These are phyloP conservation scores for Brachionus sp. DNA, from an alignment of 1,140 invertebrate genomes.

Conservation along the genomic window DNA sequence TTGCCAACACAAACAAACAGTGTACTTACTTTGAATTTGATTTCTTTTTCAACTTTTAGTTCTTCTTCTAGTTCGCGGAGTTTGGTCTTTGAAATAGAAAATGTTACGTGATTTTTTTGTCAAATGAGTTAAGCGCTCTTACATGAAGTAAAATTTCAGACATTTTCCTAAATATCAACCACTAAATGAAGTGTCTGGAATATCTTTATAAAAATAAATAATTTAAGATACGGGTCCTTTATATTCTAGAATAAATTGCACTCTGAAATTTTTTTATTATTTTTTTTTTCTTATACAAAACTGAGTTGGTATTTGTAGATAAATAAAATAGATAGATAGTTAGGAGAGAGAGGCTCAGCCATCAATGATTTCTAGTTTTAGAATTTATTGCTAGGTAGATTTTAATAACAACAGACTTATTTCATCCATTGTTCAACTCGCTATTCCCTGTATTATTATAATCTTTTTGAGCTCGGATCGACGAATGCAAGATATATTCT, in stretches of 20 bases:
- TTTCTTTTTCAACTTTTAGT: slow-evolving; percentile 21
- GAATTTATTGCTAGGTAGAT: not conserved
- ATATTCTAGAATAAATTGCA: not conserved
- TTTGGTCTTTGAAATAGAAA: slow-evolving; percentile 24
- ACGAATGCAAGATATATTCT: not conserved
- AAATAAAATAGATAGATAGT: not conserved
- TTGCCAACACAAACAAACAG: not conserved
- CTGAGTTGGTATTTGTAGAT: not conserved
- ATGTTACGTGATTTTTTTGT: not conserved
- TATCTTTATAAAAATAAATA: slow-evolving; percentile 25
- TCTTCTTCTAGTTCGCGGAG: slow-evolving; percentile 43
- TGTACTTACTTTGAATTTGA: not conserved
- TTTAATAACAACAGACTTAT: slow-evolving; percentile 24
- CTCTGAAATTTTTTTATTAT: not conserved
- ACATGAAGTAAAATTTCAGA: slow-evolving; percentile 46
- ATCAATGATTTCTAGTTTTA: not conserved
- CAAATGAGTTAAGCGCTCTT: not conserved
- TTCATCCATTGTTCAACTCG: not conserved
- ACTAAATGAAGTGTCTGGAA: slow-evolving; percentile 39
- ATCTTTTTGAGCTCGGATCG: not conserved
- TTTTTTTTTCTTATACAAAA: slow-evolving; percentile 5
- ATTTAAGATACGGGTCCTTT: slow-evolving; percentile 4
- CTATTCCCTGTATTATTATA: slow-evolving; percentile 20
- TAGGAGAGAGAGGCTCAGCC: not conserved
- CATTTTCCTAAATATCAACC: slow-evolving; percentile 36